Evolutionary conservation across 1,140 invertebrate species (phyloP), one percentile per base, ranked within the genome.

Genomic region (Trichonephila clavata): DNA sequence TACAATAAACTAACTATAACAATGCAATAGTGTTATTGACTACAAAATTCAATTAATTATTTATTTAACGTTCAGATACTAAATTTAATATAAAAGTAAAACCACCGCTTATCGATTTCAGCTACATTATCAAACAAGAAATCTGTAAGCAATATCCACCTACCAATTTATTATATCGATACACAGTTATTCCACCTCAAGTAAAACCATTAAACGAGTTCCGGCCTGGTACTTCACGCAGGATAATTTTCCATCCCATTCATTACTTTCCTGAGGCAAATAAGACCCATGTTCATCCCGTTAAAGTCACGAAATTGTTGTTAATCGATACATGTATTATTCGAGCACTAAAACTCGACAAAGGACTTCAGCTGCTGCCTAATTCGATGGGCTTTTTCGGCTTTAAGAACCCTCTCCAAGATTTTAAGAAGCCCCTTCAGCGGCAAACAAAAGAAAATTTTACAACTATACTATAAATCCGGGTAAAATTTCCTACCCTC

Each of bases 311-410:
- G 14, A 32, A 77, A 77, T 39, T 77, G 71, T 27, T 77, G 27
- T 39, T 32, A 77, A 77, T 77, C 71, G 71, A 77, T 77, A 32
- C 71, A 32, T 18, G 27, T 16, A 77, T 7, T 18, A 32, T 39
- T 77, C 18, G 27, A 39, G 71, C 32, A 39, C 71, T 77, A 77
- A 77, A 77, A 77, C 24, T 20, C 27, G 16, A 20, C 71, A 77
- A 77, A 77, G 16, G 18, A 20, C 32, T 77, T 6, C 14, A 32
- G 71, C 3, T 18, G 27, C 27, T 77, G 27, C 27, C 43, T 57
- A 84, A 84, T 59, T 84, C 43, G 20, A 50, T 50, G 81, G 21
- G 43, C 50, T 84, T 84, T 50, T 84, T 84, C 81, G 81, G 43
- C 43, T 24, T 57, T 77, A 27, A 39, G 32, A 77, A 39, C 27